phyloP scores from a whole-genome alignment of 2,888 invertebrate species.

The Muschampia plurimacula region DNA sequence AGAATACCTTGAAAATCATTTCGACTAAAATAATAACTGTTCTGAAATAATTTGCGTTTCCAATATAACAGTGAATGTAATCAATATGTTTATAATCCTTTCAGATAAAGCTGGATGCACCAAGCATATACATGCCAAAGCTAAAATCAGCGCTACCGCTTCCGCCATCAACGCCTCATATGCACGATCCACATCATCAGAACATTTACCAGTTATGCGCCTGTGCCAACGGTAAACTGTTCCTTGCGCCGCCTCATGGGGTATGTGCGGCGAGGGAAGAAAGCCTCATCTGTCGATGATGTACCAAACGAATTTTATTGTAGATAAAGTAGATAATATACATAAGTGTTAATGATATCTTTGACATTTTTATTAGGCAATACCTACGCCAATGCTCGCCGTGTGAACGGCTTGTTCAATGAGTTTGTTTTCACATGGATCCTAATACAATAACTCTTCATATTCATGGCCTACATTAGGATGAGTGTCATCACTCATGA shows the following conservation, averaged over 20 bases:
- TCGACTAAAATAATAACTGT: no score
- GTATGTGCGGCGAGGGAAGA: conserved; percentile 88
- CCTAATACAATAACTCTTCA: no score
- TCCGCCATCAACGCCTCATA: conserved; percentile 77
- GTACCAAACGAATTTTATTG: conserved; percentile 45
- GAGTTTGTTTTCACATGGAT: neutral
- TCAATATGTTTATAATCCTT: conserved; percentile 42
- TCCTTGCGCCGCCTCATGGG: conserved; percentile 93
- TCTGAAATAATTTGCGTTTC: neutral
- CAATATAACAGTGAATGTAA: neutral
- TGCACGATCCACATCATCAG: conserved; percentile 85
- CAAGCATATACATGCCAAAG: conserved; percentile 88
- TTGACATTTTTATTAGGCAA: neutral
- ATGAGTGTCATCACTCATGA: no score
- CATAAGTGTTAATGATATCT: neutral
- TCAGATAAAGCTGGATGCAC: conserved; percentile 88
- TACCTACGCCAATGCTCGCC: neutral
- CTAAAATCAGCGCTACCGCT: conserved; percentile 86
- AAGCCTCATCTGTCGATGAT: conserved; percentile 84
- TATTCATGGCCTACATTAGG: no score
- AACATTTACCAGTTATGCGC: conserved; percentile 96
- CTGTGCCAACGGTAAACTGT: conserved; percentile 95
- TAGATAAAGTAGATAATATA: neutral
- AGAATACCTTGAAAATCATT: no score
- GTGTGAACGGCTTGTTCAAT: neutral